These are phyloP conservation scores for Monochamus saltuarius DNA, from an alignment of 1,140 invertebrate genomes.

Conservation along the genomic window DNA sequence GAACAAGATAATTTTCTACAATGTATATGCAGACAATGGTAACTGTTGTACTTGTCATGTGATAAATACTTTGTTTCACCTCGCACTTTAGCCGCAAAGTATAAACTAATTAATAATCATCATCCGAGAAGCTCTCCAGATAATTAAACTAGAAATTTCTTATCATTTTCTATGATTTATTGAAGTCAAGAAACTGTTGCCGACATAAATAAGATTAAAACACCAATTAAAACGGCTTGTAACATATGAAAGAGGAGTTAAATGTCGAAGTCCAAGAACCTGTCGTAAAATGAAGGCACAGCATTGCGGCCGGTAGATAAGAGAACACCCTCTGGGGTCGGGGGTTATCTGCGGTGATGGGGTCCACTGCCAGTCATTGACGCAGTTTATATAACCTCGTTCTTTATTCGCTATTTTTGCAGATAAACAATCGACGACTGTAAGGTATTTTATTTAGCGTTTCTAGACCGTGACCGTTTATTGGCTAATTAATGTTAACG, in stretches of 20 bases:
- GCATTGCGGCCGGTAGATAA: slow-evolving; percentile 28
- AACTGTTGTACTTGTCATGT: no score
- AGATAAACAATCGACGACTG: background rate
- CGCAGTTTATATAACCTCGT: slow-evolving; percentile 13
- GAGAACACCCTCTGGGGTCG: slow-evolving; percentile 23
- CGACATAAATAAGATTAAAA: slow-evolving; percentile 19
- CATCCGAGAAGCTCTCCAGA: slow-evolving; percentile 6
- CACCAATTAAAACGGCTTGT: slow-evolving; percentile 3
- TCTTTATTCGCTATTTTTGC: slow-evolving; percentile 15
- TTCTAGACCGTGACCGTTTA: background rate
- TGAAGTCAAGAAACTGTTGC: slow-evolving; percentile 22
- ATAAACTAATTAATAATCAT: no score
- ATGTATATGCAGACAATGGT: no score
- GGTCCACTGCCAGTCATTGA: slow-evolving; percentile 21
- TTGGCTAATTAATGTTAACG: background rate
- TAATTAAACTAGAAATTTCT: slow-evolving; percentile 27
- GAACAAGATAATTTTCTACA: no score
- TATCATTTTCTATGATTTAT: slow-evolving; percentile 19
- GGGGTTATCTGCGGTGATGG: slow-evolving; percentile 18
- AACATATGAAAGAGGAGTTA: slow-evolving; percentile 14
- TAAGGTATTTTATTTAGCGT: slow-evolving; percentile 2
- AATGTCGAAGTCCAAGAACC: slow-evolving; percentile 21
- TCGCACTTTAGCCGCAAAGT: no score
- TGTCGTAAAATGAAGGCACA: slow-evolving; percentile 4
- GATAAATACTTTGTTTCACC: no score